Conservation (phyloP, 2,113 vertebrate species). For the Climacteris rufus region DNA sequence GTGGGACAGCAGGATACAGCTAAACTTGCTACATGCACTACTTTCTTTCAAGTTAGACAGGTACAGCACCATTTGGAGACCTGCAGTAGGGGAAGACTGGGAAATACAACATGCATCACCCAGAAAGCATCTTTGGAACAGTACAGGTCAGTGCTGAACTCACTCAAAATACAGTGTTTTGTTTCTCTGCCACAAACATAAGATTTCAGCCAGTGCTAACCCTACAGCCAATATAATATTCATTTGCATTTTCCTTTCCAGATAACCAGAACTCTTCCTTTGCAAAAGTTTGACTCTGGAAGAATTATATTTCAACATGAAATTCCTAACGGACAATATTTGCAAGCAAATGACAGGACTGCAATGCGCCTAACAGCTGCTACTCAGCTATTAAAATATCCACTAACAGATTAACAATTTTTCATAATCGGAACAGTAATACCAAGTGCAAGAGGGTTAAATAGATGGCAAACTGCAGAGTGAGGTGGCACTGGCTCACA, state of each 20-base stretch:
- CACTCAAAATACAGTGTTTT: not conserved
- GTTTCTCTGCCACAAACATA: not conserved
- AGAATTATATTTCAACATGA: not conserved
- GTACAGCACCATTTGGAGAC: not conserved
- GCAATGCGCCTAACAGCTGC: not conserved
- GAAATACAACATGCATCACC: not conserved
- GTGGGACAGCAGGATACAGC: not conserved
- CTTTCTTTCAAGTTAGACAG: not conserved
- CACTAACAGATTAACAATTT: not conserved
- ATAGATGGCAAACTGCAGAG: not conserved
- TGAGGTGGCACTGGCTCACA: not conserved
- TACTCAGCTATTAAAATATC: not conserved
- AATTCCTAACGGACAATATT: not conserved
- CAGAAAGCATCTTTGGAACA: not conserved
- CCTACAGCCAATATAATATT: not conserved
- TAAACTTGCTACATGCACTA: rapidly evolving
- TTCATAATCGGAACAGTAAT: not conserved
- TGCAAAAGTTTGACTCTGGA: not conserved
- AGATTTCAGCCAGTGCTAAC: not conserved
- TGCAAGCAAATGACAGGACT: not conserved
- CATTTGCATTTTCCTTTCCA: not conserved
- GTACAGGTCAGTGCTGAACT: not conserved
- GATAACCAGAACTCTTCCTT: not conserved
- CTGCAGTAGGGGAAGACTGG: not conserved
- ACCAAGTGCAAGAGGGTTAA: not conserved